Conservation (phyloP, 1,140 invertebrate species). For the Nixonia krombeini region DNA sequence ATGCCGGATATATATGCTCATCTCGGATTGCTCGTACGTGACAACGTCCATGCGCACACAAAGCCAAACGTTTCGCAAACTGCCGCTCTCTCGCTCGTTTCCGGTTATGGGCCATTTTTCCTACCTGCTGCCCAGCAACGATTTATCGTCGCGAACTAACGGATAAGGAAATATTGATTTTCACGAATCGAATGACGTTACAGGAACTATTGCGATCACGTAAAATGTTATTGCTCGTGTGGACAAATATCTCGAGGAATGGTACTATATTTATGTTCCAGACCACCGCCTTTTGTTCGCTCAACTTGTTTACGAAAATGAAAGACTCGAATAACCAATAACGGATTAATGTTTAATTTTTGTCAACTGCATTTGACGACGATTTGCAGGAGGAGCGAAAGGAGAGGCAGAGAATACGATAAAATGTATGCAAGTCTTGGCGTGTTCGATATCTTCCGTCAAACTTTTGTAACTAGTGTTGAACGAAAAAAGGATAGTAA, state of each 20-base stretch:
- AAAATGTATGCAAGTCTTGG: constrained; percentile 6
- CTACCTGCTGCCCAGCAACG: not conserved
- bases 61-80: constrained; percentile 24
- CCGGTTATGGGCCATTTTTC: constrained; percentile 18
- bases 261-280: too few species aligned
- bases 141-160: not conserved
- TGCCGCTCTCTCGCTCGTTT: constrained; percentile 10
- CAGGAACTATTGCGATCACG: not conserved
- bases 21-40: constrained; percentile 33
- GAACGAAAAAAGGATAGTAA: not conserved
- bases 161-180: constrained; percentile 14
- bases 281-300: too few species aligned
- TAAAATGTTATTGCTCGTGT: too few species aligned
- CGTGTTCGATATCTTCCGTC: constrained; percentile 19
- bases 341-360: too few species aligned
- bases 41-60: constrained; percentile 25
- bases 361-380: constrained; percentile 1
- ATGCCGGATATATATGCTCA: constrained; percentile 31
- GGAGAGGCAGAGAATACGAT: constrained; percentile 1
- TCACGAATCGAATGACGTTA: not conserved
- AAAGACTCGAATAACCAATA: too few species aligned
- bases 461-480: too few species aligned
- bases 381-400: not conserved
- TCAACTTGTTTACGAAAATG: too few species aligned
- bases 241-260: too few species aligned